Base-by-base conservation (phyloP, 1,140 invertebrate species). In the Ptiloglossa arizonensis region DNA sequence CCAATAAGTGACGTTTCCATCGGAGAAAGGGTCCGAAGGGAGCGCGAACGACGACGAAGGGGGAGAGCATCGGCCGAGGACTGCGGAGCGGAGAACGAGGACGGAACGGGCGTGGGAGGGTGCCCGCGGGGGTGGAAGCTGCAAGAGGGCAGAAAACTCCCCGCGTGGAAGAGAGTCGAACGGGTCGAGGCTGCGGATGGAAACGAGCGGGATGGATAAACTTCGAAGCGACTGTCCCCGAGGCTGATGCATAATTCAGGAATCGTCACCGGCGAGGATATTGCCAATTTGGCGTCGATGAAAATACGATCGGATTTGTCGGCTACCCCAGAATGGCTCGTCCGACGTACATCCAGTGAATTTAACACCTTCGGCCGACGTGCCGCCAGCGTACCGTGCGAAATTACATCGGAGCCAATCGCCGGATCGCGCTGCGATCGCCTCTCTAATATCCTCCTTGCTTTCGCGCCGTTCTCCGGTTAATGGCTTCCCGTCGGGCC, bases 281-380 rank as follows among this genome's bases (percentile, higher is more conserved):
- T 93, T 93, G 92, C 91, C 91, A 93, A 93, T 93, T 93, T 93
- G 91, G 90, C 91, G 91, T 92, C 92, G 91, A 92, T 93, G 91
- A 93, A 92, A 92, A 92, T 92, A 91, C 91, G 91, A 93, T 93
- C 90, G 89, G 90, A 92, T 92, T 91, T 92, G 90, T 92, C 90
- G 89, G 89, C 89, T 80, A 86, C 79, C 80, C 83, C 84, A 72
- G 87, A 87, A 83, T 82, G 83, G 82, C 82, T 79, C 73, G 81
- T 82, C 83, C 87, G 80, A 86, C 83, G 86, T 88, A 89, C 87
- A 85, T 87, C 86, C 90, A 87, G 87, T 89, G 88, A 90, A 92
- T 90, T 92, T 91, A 92, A 90, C 89, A 91, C 90, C 89, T 92
- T 89, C 89, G 82, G 69, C 84, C 83, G 74, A 85, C 76, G 75